Evolutionary conservation across 2,888 invertebrate species (phyloP), one percentile per base, ranked within the genome.

Genomic region (Leucoma salicis): DNA sequence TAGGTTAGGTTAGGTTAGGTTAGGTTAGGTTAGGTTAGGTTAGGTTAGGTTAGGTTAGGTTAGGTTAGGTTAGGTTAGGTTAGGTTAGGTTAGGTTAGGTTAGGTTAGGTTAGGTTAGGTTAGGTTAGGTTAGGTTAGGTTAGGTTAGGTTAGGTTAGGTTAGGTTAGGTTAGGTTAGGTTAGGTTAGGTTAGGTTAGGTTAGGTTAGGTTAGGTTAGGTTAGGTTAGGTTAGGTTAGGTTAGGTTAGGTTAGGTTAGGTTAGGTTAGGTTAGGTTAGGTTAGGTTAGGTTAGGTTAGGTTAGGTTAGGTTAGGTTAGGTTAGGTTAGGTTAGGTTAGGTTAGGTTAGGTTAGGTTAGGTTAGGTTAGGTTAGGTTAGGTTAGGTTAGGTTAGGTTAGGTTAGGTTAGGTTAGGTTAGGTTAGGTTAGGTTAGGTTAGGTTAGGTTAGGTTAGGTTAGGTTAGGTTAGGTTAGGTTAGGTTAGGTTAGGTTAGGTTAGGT

Each of bases 181-280:
- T 48, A 48, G 48, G 43, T 48, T 44, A 44, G 48, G 43, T 48
- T 48, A 48, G 48, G 43, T 48, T 43, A 43, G 48, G 43, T 48
- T 43, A 43, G 48, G 48, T 48, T 48, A 47, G 47, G 47, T 47
- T 47, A 47, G 47, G 47, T 47, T 48, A 48, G 48, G 48, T 48
- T 48, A 48, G 48, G 48, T 48, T 48, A 48, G 48, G 48, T 48
- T 48, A 48, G 46, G 46, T 48, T 48, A 48, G 48, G 48, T 48
- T 48, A 48, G 48, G 48, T 48, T 48, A 48, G 48, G 46, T 47
- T 47, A 47, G 47, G 47, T 47, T 45, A 42, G 42, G 48, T 44
- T 44, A 43, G 36, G 48, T 47, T 47, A 47, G 47, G 47, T 47
- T 47, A 47, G 45, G 43, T 34, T 42, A 35, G 42, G 41, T 35